phyloP scores from a whole-genome alignment of 2,888 invertebrate genomes.

The Eucera pruinosa region DNA sequence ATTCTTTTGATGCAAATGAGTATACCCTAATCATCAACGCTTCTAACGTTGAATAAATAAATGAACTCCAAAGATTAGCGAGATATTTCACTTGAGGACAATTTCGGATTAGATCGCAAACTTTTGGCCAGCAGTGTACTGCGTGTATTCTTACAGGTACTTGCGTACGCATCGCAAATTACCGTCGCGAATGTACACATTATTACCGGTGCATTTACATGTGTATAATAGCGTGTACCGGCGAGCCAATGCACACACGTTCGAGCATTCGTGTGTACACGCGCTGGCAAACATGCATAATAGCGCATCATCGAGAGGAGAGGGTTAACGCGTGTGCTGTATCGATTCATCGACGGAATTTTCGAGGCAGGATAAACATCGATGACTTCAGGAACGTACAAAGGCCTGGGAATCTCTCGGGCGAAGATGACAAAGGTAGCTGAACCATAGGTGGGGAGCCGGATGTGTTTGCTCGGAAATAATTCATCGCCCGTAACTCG shows the following conservation, averaged over 20 bases:
- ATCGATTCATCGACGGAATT: conserved; percentile 45
- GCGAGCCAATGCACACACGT: neutral
- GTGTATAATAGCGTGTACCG: conserved; percentile 27
- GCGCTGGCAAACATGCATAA: conserved; percentile 40
- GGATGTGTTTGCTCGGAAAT: conserved; percentile 60
- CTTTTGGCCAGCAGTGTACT: neutral
- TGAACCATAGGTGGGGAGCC: neutral
- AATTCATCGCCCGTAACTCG: conserved; percentile 57
- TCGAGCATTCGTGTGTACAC: conserved; percentile 10
- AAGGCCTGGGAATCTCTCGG: conserved; percentile 20
- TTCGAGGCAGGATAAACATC: conserved; percentile 14
- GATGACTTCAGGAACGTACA: conserved; percentile 23
- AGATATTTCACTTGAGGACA: no score
- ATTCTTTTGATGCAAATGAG: no score
- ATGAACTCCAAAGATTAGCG: no score
- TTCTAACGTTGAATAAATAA: no score
- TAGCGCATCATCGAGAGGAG: conserved; percentile 14
- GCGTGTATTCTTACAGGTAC: conserved; percentile 27
- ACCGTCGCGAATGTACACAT: conserved; percentile 42
- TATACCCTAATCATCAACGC: no score
- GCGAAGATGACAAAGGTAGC: conserved; percentile 46
- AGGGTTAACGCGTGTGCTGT: conserved; percentile 21
- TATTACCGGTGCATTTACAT: conserved; percentile 39
- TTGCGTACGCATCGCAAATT: conserved; percentile 24
- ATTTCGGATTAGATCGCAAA: no score